Base-by-base conservation (phyloP, 2,888 invertebrate species). In the Adelognathus sp. region DNA sequence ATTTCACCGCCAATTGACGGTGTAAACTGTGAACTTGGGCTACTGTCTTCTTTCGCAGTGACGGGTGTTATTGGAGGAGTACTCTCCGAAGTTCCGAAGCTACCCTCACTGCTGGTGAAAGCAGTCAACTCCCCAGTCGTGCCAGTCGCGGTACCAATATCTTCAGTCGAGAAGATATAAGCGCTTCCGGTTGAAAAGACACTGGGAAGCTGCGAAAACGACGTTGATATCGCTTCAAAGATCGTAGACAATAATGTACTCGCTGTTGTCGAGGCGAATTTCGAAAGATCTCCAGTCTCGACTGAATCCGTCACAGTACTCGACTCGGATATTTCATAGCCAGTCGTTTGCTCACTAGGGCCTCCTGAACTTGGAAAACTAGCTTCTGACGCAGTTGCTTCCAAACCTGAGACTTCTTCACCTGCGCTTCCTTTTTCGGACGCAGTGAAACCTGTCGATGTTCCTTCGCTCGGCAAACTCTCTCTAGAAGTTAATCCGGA, bases 191-290 rank as follows among this genome's bases (percentile, higher is more conserved):
- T 61, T 1, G 75, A 24, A 36, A 69, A 69, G 9, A 56, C 27
- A 29, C 36, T 64, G 24, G 41, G 52, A 31, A 74, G n/a, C 52
- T 63, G 52, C 18, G 67, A 36, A 41, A 69, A 14, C 16, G 69
- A 52, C 16, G 76, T 58, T 24, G 76, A 64, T 3, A 63, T 31
- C 9, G 27, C 27, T 50, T 70, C 36, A 14, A 31, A 56, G 11
- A 70, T 58, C n/a, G 63, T 21, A 18, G 63, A 50, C 3, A 58
- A 39, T 3, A 58, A 50, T 18, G 24, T 21, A 9, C 39, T 39
- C 14, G 33, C 14, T 6, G 39, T 63, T 16, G 50, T 24, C 18
- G 29, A 29, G 11, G 27, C 18, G 18, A 54, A 60, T 24, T 46
- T 70, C 14, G 67, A 44, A 9, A 31, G 61, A 36, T 41, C 29